Evolutionary conservation across 2,113 vertebrate genomes (phyloP).

Genomic region (Datnioides undecimradiatus): DNA sequence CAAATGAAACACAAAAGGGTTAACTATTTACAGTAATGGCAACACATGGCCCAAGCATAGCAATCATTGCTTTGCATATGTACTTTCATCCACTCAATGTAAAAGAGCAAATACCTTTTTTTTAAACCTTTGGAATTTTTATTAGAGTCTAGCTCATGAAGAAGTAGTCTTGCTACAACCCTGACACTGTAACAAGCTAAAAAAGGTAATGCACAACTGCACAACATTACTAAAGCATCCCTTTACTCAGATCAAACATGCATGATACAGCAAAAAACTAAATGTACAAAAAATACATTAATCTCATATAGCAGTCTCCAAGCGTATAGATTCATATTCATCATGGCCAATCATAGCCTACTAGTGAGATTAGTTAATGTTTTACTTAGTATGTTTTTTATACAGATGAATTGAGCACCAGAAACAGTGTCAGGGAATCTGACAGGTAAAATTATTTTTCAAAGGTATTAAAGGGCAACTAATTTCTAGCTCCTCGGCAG

Average conservation of each 20-base stretch:
- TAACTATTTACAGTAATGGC: neutral
- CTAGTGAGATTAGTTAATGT: neutral
- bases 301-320: neutral
- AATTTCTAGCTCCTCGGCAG: neutral
- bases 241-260: neutral
- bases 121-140: neutral
- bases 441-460: too few relatives aligned
- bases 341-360: neutral
- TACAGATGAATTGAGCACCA: neutral
- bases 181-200: neutral
- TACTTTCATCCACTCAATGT: neutral
- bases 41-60: neutral
- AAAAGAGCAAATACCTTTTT: too few relatives aligned
- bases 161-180: neutral
- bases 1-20: neutral
- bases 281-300: neutral
- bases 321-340: neutral
- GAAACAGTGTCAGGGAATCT: too few relatives aligned
- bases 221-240: neutral
- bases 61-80: neutral
- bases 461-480: too few relatives aligned
- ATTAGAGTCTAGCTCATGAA: neutral
- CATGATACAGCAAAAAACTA: neutral
- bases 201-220: constrained; percentile 2
- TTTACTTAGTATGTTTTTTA: neutral